Percentiles rank a stretch among this genome's conserved stretches.
phyloP scores from a whole-genome alignment of 1,140 invertebrate species.

The Paralvinella palmiformis region DNA sequence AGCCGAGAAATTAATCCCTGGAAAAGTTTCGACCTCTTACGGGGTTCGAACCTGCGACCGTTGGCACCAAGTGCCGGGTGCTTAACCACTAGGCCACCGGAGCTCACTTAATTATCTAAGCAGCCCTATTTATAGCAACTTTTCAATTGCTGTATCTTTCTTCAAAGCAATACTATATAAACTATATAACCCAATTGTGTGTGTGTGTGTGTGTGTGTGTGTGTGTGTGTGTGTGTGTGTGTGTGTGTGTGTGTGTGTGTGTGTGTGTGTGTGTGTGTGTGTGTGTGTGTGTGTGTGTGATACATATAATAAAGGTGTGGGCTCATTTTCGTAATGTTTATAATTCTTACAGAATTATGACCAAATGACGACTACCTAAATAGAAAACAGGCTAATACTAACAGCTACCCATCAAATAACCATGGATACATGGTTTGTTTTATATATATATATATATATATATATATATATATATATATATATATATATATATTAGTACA shows the following conservation, averaged over 20 bases:
- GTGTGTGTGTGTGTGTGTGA: not conserved
- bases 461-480: not conserved
- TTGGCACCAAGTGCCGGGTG: no score
- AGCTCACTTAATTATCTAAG: no score
- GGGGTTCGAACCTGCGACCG: no score
- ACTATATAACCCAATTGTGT: not conserved
- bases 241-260: not conserved
- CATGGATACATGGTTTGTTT: not conserved
- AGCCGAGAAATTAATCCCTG: no score
- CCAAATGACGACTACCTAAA: not conserved
- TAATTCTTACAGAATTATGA: not conserved
- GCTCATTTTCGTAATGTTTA: not conserved
- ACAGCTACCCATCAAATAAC: no score
- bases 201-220: not conserved
- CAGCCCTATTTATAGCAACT: no score
- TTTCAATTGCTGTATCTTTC: no score
- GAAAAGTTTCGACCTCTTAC: no score
- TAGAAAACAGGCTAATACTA: no score
- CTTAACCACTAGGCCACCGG: no score
- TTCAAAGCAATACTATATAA: not conserved
- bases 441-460: not conserved
- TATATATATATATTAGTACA: no score
- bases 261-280: not conserved
- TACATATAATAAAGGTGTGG: not conserved
- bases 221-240: not conserved